Evolutionary conservation across 1,140 invertebrate genomes (phyloP).

Genomic region (Drosophila carrolli): DNA sequence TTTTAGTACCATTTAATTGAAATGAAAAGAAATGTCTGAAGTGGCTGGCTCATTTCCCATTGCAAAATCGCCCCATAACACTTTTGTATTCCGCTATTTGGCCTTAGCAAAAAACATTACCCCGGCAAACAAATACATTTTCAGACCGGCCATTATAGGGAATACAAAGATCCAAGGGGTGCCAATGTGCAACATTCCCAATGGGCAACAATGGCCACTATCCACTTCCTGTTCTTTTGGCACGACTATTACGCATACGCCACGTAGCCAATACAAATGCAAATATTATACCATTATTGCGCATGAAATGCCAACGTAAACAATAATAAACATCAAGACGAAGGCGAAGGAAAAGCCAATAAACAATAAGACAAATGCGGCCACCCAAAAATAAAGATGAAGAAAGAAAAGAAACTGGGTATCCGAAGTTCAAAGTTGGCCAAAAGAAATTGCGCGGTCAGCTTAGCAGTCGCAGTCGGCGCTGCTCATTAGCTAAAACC

Average conservation of each 20-base stretch:
- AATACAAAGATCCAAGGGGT: constrained; percentile 6
- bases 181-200: constrained; percentile 20
- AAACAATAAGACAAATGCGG: constrained; percentile 52
- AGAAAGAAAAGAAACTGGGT: constrained; percentile 6
- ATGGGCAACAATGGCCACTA: constrained; percentile 13
- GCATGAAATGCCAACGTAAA: constrained; percentile 54
- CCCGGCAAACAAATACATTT: constrained; percentile 24
- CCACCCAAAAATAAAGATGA: constrained; percentile 47
- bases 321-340: constrained; percentile 49
- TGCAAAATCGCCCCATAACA: constrained; percentile 9
- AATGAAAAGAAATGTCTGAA: too few species aligned
- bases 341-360: constrained; percentile 45
- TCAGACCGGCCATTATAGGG: constrained; percentile 16
- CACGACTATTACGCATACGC: constrained; percentile 71
- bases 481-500: constrained; percentile 62
- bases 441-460: constrained; percentile 63
- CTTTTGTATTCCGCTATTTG: constrained; percentile 4
- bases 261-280: constrained; percentile 63
- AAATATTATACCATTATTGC: constrained; percentile 73
- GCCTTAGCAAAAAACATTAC: constrained; percentile 13
- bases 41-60: constrained; percentile 2
- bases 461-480: constrained; percentile 19
- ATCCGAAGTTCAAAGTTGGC: constrained; percentile 67
- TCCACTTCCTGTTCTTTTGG: constrained; percentile 60
- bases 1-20: too few species aligned